phyloP scores from a whole-genome alignment of 2,113 vertebrate species.

The Chloebia gouldiae region DNA sequence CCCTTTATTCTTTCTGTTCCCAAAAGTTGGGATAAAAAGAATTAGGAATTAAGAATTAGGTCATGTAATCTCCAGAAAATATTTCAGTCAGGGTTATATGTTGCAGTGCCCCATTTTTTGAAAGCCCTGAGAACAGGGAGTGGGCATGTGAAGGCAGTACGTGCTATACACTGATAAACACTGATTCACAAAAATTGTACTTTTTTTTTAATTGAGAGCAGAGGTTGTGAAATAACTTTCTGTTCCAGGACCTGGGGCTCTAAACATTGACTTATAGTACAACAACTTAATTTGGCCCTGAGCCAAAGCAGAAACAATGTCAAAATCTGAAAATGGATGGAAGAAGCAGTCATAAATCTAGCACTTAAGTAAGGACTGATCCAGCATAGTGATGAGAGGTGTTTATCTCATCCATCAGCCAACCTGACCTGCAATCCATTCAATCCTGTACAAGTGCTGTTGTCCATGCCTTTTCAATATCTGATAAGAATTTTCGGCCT shows the following conservation, averaged over 20 bases:
- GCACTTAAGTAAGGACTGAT: constrained; percentile 21
- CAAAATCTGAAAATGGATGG: neutral
- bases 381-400: neutral
- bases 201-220: constrained; percentile 25
- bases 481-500: neutral
- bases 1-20: neutral
- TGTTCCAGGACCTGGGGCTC: neutral
- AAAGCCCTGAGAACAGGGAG: neutral
- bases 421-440: neutral
- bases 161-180: neutral
- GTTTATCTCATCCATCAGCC: constrained; percentile 16
- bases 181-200: neutral
- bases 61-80: neutral
- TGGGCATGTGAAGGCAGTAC: neutral
- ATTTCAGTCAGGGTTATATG: neutral
- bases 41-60: neutral
- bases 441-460: neutral
- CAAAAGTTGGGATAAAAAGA: neutral
- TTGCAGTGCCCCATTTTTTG: neutral
- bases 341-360: constrained; percentile 33
- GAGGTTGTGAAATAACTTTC: neutral
- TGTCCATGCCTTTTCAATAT: neutral
- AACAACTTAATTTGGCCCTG: neutral
- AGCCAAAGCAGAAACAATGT: constrained; percentile 8
- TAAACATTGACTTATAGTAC: constrained; percentile 21